phyloP scores from a whole-genome alignment of 2,797 vertebrate species.

The Cyprinodon diabolis region DNA sequence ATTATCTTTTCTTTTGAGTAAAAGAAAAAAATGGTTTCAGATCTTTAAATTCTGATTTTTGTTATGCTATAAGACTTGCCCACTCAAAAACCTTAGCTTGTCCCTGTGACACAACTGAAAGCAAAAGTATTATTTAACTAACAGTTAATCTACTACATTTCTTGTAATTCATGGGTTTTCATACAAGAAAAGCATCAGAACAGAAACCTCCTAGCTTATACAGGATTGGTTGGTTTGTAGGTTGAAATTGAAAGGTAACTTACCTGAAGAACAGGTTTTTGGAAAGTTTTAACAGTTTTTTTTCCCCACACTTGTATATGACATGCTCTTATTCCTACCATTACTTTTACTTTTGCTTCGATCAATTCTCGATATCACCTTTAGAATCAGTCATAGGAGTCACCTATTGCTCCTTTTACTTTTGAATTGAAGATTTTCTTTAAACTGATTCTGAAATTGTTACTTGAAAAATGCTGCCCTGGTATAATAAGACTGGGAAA shows the following conservation, averaged over 20 bases:
- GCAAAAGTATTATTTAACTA: not conserved
- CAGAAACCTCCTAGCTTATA: not conserved
- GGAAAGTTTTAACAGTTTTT: not conserved
- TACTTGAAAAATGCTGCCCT: not conserved
- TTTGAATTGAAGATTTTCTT: too few species aligned
- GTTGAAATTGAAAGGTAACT: slow-evolving; percentile 8
- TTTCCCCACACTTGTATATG: too few species aligned
- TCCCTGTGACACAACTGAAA: not conserved
- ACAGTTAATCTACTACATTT: not conserved
- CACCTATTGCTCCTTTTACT: not conserved
- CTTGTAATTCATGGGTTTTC: not conserved
- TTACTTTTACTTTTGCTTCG: slow-evolving; percentile 57
- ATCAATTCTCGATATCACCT: slow-evolving; percentile 16
- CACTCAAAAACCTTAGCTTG: not conserved
- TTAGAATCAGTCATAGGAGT: slow-evolving; percentile 18
- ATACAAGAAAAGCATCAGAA: not conserved
- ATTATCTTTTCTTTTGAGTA: not conserved
- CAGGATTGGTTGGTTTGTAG: not conserved
- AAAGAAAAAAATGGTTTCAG: not conserved
- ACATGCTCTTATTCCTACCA: too few species aligned
- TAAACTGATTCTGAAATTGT: not conserved
- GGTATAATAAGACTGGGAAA: not conserved
- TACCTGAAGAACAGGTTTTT: not conserved
- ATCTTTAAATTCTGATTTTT: not conserved
- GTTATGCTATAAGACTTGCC: not conserved